These are phyloP conservation scores for Meganola albula DNA, from an alignment of 2,888 invertebrate genomes.

Conservation along the genomic window DNA sequence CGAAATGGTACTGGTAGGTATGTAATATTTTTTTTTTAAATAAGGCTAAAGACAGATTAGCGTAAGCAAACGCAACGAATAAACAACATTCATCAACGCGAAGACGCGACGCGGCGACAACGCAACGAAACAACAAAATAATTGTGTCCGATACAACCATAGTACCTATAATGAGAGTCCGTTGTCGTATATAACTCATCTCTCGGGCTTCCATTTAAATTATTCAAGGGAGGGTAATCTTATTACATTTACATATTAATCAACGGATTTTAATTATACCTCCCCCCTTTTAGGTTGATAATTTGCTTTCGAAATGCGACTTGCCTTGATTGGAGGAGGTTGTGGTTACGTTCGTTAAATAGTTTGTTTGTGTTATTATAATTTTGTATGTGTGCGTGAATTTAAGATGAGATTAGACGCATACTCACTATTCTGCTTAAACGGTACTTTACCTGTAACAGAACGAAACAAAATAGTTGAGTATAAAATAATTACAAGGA, in stretches of 20 bases:
- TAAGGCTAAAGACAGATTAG: constrained; percentile 19
- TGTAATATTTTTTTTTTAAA: constrained; percentile 16
- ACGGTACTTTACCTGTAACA: constrained; percentile 53
- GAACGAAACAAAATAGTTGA: constrained; percentile 30
- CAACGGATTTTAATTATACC: constrained; percentile 98
- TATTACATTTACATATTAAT: constrained; percentile 99
- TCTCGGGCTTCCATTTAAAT: constrained; percentile 73
- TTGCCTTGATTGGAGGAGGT: constrained; percentile 67
- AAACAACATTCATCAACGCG: constrained; percentile 56
- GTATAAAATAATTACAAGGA: too few species aligned
- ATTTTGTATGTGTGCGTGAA: constrained; percentile 33
- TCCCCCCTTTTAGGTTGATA: constrained; percentile 76
- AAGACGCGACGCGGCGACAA: too few species aligned
- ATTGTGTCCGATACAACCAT: constrained; percentile 53
- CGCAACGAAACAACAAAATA: constrained; percentile 44
- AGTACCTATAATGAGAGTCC: constrained; percentile 64
- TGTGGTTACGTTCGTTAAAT: constrained; percentile 48
- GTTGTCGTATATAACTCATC: constrained; percentile 72
- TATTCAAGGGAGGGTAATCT: constrained; percentile 97
- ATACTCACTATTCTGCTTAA: constrained; percentile 32
- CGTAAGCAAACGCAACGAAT: constrained; percentile 20
- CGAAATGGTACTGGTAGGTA: too few species aligned
- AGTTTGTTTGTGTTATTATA: constrained; percentile 52
- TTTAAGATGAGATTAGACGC: constrained; percentile 24
- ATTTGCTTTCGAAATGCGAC: constrained; percentile 74